Conservation (phyloP, 2,797 vertebrate genomes). For the Epinephelus awoara region DNA sequence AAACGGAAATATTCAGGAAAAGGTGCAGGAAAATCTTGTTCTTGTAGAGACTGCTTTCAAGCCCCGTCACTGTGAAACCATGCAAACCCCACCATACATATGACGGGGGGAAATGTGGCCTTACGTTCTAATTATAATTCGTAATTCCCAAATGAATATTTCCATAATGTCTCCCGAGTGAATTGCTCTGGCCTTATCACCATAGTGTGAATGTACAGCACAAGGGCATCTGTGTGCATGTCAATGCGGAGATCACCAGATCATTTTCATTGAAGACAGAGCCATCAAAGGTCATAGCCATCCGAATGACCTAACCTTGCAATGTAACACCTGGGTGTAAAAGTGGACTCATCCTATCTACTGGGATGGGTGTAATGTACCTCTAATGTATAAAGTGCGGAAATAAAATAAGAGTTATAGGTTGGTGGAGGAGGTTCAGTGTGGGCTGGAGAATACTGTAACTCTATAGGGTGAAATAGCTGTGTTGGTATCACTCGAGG, state of each 20-base stretch:
- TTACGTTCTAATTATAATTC: slow-evolving; percentile 77
- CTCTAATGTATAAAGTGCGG: slow-evolving; percentile 86
- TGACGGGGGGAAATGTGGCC: slow-evolving; percentile 58
- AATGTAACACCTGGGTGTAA: slow-evolving; percentile 87
- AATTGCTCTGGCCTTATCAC: slow-evolving; percentile 78
- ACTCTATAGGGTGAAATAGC: slow-evolving; percentile 84
- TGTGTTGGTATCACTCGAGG: slow-evolving; percentile 86
- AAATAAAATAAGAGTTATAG: slow-evolving; percentile 87
- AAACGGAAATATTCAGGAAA: slow-evolving; percentile 32
- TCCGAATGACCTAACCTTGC: slow-evolving; percentile 87
- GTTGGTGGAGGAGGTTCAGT: slow-evolving; percentile 72
- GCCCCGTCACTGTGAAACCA: slow-evolving; percentile 33
- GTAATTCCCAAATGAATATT: slow-evolving; percentile 81
- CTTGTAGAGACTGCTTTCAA: slow-evolving; percentile 34
- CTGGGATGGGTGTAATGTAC: slow-evolving; percentile 85
- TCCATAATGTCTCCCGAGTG: slow-evolving; percentile 79
- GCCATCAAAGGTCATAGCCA: slow-evolving; percentile 85
- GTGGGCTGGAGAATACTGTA: slow-evolving; percentile 73
- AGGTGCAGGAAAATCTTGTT: slow-evolving; percentile 10
- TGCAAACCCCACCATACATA: slow-evolving; percentile 31
- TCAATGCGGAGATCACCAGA: slow-evolving; percentile 80
- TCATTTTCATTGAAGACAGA: slow-evolving; percentile 85
- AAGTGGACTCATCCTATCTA: slow-evolving; percentile 87
- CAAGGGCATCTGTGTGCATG: slow-evolving; percentile 82
- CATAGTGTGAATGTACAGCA: slow-evolving; percentile 69